Conservation (phyloP, 2,113 vertebrate species). For the Aythya baeri region DNA sequence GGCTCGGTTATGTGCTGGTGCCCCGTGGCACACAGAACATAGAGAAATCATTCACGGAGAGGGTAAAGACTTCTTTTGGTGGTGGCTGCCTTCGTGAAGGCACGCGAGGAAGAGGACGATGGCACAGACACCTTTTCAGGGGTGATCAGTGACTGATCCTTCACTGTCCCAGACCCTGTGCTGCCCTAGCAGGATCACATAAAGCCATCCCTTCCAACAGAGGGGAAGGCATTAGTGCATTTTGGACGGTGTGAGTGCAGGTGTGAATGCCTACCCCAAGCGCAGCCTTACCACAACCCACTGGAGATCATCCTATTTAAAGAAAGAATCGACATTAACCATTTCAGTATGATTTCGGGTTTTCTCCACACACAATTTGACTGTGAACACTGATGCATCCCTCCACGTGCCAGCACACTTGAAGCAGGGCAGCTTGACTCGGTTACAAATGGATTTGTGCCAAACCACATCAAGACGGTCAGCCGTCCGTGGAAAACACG, state of each 20-base stretch:
- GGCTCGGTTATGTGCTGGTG: background rate
- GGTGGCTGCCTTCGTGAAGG: background rate
- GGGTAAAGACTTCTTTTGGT: background rate
- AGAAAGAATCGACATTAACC: slow-evolving; percentile 36
- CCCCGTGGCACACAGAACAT: background rate
- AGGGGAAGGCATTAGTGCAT: background rate
- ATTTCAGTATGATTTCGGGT: slow-evolving; percentile 23
- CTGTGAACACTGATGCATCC: slow-evolving; percentile 2
- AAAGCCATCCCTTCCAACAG: background rate
- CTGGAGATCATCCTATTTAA: background rate
- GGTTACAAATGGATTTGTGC: background rate
- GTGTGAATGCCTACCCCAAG: slow-evolving; percentile 16
- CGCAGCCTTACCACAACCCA: background rate
- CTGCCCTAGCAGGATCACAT: background rate
- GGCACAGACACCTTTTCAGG: background rate
- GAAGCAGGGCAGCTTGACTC: slow-evolving; percentile 11
- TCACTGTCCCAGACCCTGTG: background rate
- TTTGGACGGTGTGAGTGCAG: background rate
- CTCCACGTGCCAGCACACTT: background rate
- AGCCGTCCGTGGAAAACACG: background rate
- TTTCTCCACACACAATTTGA: slow-evolving; percentile 5
- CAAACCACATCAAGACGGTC: background rate
- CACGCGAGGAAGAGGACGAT: background rate
- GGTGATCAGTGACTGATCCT: background rate
- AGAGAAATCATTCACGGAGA: background rate